These are phyloP conservation scores for Picathartes gymnocephalus DNA, from an alignment of 2,113 vertebrate species.

Conservation along the genomic window DNA sequence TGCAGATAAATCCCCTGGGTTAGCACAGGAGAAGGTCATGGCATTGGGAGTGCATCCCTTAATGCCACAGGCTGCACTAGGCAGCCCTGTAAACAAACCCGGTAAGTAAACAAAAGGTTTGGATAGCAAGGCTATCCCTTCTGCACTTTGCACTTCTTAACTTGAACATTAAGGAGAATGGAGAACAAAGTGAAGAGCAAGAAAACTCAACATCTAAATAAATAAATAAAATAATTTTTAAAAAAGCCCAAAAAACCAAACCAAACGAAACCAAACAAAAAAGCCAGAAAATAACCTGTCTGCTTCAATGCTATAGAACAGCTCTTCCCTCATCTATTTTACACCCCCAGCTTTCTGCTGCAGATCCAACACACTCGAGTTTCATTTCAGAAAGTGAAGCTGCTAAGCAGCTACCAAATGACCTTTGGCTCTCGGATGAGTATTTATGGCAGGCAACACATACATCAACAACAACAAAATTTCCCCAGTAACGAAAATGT, in stretches of 20 bases:
- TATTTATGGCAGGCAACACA: constrained; percentile 60
- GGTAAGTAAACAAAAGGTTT: neutral
- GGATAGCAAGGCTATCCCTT: neutral
- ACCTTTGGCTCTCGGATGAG: constrained; percentile 61
- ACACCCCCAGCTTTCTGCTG: neutral
- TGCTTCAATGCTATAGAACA: neutral
- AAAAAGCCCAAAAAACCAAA: neutral
- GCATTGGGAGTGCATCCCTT: neutral
- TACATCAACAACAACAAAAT: constrained; percentile 56
- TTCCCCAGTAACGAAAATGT: constrained; percentile 30
- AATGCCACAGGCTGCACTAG: neutral
- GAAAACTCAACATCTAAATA: neutral
- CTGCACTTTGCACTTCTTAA: neutral
- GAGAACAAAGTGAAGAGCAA: neutral
- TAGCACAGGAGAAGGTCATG: constrained; percentile 1
- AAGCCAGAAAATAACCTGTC: neutral
- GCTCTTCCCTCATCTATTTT: neutral
- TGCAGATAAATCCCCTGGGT: constrained; percentile 14
- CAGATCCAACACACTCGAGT: neutral
- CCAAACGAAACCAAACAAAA: neutral
- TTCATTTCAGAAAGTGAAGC: constrained; percentile 67
- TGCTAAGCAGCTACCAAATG: constrained; percentile 54
- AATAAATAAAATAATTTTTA: too few relatives aligned
- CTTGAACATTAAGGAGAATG: neutral
- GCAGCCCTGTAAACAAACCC: neutral